Evolutionary conservation across 53 echinoderm and acorn worm species (phyloP).

Genomic region (Henricia sp.): DNA sequence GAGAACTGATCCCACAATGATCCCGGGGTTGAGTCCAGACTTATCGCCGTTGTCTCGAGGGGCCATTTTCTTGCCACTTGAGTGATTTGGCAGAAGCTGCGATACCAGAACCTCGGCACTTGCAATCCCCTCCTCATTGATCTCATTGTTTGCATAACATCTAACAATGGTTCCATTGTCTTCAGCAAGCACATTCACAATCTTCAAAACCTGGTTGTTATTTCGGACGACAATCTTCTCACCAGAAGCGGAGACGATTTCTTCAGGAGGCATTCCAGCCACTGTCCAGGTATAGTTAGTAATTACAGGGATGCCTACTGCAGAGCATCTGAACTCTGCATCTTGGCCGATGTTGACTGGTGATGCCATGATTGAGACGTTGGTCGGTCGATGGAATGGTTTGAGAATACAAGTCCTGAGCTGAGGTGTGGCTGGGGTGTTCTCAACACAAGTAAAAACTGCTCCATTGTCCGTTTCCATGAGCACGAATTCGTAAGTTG

Average conservation of each 20-base stretch:
- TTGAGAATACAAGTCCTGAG: constrained; percentile 54
- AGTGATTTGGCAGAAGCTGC: neutral
- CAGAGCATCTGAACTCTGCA: constrained; percentile 34
- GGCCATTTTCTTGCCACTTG: constrained; percentile 26
- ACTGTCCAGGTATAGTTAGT: constrained; percentile 60
- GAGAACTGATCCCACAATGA: constrained; percentile 29
- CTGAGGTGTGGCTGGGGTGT: constrained; percentile 23
- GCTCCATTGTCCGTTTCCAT: constrained; percentile 55
- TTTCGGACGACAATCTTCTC: constrained; percentile 7
- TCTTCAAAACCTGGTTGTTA: constrained; percentile 18
- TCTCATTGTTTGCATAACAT: constrained; percentile 44
- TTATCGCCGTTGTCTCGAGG: neutral
- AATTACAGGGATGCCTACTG: constrained; percentile 6
- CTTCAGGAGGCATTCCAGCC: neutral
- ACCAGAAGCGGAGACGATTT: constrained; percentile 8
- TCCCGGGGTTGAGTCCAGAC: constrained; percentile 20
- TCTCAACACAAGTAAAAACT: constrained; percentile 57
- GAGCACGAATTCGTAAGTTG: constrained; percentile 27
- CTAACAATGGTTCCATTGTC: constrained; percentile 44
- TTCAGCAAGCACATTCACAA: constrained; percentile 2
- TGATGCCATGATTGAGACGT: constrained; percentile 22
- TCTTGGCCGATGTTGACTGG: constrained; percentile 25
- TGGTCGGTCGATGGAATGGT: constrained; percentile 53
- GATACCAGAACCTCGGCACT: constrained; percentile 8
- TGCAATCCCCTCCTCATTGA: constrained; percentile 33